A percentile compares a stretch with the other conserved stretches of the same genome.
Conservation (phyloP, 2,113 vertebrate genomes). For the Vidua chalybeata region DNA sequence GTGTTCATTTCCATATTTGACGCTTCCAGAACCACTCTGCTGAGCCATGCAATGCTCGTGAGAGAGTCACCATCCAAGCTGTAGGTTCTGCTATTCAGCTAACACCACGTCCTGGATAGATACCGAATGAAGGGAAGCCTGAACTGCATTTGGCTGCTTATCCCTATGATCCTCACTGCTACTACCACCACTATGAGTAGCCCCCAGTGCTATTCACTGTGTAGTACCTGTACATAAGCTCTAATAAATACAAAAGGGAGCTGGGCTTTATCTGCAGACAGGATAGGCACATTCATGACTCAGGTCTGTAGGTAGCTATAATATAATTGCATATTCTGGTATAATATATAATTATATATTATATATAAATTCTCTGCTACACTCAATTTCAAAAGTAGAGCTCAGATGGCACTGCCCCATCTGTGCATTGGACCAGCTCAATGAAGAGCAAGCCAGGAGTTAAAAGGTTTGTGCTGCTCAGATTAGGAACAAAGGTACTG, state of each 20-base stretch:
- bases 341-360: not conserved
- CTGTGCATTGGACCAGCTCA: not conserved
- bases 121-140: not conserved
- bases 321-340: not conserved
- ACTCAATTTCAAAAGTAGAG: not conserved
- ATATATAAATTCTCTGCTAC: not conserved
- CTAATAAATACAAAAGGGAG: not conserved
- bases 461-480: not conserved
- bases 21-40: not conserved
- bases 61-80: not conserved
- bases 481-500: not conserved
- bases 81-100: not conserved
- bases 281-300: not conserved
- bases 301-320: not conserved
- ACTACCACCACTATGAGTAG: not conserved
- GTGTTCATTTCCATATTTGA: not conserved
- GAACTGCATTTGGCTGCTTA: not conserved
- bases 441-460: not conserved
- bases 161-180: not conserved
- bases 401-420: not conserved
- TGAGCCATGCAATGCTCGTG: conserved; percentile 28
- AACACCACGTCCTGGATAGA: not conserved
- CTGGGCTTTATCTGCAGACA: not conserved
- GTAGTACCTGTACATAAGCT: not conserved
- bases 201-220: not conserved